These are phyloP conservation scores for Paradisaea rubra DNA, from an alignment of 2,113 vertebrate genomes.

Conservation along the genomic window DNA sequence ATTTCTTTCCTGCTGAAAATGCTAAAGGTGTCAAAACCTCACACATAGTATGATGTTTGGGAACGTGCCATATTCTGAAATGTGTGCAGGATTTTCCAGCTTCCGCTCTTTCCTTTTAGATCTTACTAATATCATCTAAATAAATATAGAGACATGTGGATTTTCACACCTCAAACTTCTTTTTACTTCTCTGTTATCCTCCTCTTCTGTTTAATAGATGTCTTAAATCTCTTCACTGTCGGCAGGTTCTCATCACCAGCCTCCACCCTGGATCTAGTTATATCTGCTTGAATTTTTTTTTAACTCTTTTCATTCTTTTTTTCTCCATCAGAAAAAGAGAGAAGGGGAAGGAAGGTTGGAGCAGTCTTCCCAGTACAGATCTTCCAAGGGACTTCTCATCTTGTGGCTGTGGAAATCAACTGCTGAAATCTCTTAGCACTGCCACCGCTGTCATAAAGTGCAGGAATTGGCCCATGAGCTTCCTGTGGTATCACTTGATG, in stretches of 20 bases:
- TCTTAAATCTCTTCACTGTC: not conserved
- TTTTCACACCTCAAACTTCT: not conserved
- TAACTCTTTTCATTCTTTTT: not conserved
- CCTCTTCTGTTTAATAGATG: not conserved
- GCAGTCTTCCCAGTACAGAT: not conserved
- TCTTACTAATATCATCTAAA: not conserved
- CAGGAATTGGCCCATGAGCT: not conserved
- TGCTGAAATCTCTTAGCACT: not conserved
- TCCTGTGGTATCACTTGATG: not conserved
- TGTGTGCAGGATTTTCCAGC: constrained; percentile 7
- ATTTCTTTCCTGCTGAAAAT: not conserved
- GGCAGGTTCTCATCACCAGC: not conserved
- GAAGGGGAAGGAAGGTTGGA: not conserved
- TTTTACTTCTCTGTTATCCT: constrained; percentile 4
- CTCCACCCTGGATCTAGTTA: not conserved
- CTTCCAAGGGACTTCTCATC: not conserved
- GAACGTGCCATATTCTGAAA: not conserved
- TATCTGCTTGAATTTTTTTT: not conserved
- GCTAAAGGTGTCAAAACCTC: not conserved
- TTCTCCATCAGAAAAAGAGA: not conserved
- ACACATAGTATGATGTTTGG: not conserved
- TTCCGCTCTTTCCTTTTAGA: not conserved
- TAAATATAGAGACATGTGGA: not conserved
- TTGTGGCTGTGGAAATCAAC: not conserved
- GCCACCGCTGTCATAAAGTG: not conserved